phyloP scores from a whole-genome alignment of 2,113 vertebrate genomes.

The Trematomus loennbergii region DNA sequence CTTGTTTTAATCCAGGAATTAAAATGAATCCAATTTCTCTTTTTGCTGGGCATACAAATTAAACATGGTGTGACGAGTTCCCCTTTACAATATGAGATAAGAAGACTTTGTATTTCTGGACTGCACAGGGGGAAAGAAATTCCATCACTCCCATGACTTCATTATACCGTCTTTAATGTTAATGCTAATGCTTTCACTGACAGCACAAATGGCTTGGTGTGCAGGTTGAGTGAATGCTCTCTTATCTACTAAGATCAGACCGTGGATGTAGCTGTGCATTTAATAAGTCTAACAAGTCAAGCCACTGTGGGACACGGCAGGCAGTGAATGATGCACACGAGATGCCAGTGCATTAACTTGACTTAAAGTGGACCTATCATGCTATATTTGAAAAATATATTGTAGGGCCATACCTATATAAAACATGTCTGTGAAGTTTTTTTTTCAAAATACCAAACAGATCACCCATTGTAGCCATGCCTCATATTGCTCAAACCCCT shows the following conservation, averaged over 20 bases:
- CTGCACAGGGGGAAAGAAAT: not conserved
- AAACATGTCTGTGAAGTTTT: too few relatives aligned
- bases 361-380: too few relatives aligned
- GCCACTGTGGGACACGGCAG: conserved; percentile 46
- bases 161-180: conserved; percentile 13
- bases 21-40: conserved; percentile 38
- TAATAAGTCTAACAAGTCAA: conserved; percentile 64
- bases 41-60: not conserved
- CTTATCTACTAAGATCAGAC: conserved; percentile 35
- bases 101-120: not conserved
- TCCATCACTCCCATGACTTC: not conserved
- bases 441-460: too few relatives aligned
- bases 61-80: conserved; percentile 6
- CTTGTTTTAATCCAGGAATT: conserved; percentile 28
- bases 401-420: too few relatives aligned
- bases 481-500: too few relatives aligned
- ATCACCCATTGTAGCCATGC: too few relatives aligned
- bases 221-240: conserved; percentile 17
- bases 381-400: too few relatives aligned
- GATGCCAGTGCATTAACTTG: conserved; percentile 58
- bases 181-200: conserved; percentile 1
- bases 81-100: not conserved
- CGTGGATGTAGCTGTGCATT: conserved; percentile 46
- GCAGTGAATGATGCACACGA: conserved; percentile 58
- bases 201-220: not conserved